Base-by-base conservation (phyloP, 2,888 invertebrate species). In the Papilio demoleus region DNA sequence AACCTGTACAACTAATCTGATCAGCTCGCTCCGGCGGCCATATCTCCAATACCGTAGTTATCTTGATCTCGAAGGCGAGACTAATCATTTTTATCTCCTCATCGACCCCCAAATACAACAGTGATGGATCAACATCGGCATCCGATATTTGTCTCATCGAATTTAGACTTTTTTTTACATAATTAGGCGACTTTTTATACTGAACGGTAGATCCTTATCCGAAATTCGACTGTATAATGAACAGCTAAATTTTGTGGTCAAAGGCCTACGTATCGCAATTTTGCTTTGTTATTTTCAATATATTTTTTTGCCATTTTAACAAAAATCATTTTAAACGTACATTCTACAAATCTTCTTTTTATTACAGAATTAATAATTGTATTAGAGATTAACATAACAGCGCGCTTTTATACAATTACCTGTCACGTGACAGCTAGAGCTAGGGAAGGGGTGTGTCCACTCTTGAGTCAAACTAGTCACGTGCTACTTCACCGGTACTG, bases 21-120 rank as follows among this genome's bases (percentile, higher is more conserved):
- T 68, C 59, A 47, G 63, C 9, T 45, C 45, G 22, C 19, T 17
- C 27, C 27, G 31, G 59, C 75, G 74, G 73, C 76, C 79, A 74
- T 75, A 70, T 72, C 74, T 73, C 72, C 76, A 76, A 78, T 83
- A 83, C 81, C 78, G 78, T 78, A 79, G 84, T 82, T 83, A 85
- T 87, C 88, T 87, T 80, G 81, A 85, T 84, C 81, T 78, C 76
- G 77, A 78, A 81, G 81, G 79, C 78, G 81, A 79, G 79, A 79
- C 81, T 86, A 85, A 87, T 87, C 84, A 86, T 83, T 84, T 81
- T 86, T 84, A 85, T 86, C 85, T 82, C 70, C 72, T 63, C 63
- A 75, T 70, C 69, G 53, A 22, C 63, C 74, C 79, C 79, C 79
- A 83, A 83, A 77, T 81, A 84, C 84, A 82, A 80, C 85, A 76